phyloP scores from a whole-genome alignment of 1,140 invertebrate genomes.

The Drosophila bocki region DNA sequence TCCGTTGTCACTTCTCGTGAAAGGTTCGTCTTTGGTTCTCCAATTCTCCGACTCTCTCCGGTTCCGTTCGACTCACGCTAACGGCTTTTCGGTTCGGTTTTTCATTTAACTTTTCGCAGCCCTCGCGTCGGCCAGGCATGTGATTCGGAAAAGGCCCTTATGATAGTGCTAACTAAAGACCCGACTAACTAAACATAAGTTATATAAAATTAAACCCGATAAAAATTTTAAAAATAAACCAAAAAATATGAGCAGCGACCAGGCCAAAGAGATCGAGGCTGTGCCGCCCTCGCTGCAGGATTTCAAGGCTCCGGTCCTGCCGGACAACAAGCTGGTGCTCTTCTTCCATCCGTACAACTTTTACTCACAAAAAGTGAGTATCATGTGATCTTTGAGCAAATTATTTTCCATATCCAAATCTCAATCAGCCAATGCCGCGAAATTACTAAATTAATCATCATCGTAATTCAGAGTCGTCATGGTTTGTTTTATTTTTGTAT shows the following conservation, averaged over 20 bases:
- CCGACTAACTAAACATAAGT: slow-evolving; percentile 15
- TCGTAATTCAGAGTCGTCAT: slow-evolving; percentile 37
- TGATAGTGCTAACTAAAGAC: slow-evolving; percentile 25
- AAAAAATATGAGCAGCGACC: slow-evolving; percentile 25
- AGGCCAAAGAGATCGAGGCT: slow-evolving; percentile 44
- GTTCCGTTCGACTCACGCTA: slow-evolving; percentile 32
- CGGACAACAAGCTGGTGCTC: slow-evolving; percentile 86
- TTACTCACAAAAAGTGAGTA: slow-evolving; percentile 91
- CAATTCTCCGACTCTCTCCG: slow-evolving; percentile 8
- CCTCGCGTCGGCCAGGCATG: slow-evolving; percentile 31
- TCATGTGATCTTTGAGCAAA: slow-evolving; percentile 63
- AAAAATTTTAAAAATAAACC: background rate
- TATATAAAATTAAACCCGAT: background rate
- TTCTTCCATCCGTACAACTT: slow-evolving; percentile 91
- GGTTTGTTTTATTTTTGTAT: slow-evolving; percentile 17
- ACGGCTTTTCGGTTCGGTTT: slow-evolving; percentile 32
- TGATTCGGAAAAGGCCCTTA: slow-evolving; percentile 36
- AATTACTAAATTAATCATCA: slow-evolving; percentile 59
- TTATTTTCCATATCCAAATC: slow-evolving; percentile 17
- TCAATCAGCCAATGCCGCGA: slow-evolving; percentile 29
- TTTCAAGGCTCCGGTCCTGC: slow-evolving; percentile 72
- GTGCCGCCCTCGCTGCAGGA: slow-evolving; percentile 35
- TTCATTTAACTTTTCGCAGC: slow-evolving; percentile 29
- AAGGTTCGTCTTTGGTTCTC: slow-evolving; percentile 25
- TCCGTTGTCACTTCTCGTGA: slow-evolving; percentile 12